phyloP scores from a whole-genome alignment of 2,113 vertebrate species.

The Peromyscus californicus region DNA sequence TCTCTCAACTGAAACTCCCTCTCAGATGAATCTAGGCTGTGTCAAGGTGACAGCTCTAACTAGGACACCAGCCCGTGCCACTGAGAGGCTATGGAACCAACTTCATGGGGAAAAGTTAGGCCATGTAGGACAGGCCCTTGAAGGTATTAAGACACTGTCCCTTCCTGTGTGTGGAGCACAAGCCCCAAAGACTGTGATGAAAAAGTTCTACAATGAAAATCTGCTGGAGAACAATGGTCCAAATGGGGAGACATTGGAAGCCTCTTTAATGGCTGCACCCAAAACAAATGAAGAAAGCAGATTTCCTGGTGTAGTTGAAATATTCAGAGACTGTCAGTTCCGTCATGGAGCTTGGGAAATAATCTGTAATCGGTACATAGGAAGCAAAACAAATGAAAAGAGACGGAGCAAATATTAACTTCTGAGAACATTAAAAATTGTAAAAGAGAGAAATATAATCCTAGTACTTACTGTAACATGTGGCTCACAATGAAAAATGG shows the following conservation, averaged over 20 bases:
- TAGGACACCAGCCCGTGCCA: neutral
- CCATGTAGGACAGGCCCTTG: neutral
- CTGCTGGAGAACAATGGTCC: neutral
- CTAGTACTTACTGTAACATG: no score
- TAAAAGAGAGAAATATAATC: slow-evolving; percentile 53
- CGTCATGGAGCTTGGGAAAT: neutral
- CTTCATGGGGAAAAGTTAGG: neutral
- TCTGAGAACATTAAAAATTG: slow-evolving; percentile 63
- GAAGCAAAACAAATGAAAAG: slow-evolving; percentile 49
- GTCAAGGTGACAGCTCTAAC: neutral
- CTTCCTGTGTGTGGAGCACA: neutral
- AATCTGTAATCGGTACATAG: slow-evolving; percentile 12
- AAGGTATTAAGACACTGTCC: neutral
- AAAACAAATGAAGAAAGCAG: neutral
- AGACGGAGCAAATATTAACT: neutral
- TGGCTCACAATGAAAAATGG: neutral
- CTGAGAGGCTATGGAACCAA: neutral
- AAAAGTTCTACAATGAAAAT: neutral
- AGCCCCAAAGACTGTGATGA: neutral
- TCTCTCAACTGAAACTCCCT: neutral
- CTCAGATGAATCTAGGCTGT: neutral
- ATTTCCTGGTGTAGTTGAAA: neutral
- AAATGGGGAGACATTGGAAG: no score
- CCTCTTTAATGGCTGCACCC: neutral
- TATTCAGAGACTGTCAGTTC: slow-evolving; percentile 40